Percentiles rank a stretch among this genome's conserved stretches.
phyloP scores from a whole-genome alignment of 2,888 invertebrate species.

The Hemaris fuciformis region DNA sequence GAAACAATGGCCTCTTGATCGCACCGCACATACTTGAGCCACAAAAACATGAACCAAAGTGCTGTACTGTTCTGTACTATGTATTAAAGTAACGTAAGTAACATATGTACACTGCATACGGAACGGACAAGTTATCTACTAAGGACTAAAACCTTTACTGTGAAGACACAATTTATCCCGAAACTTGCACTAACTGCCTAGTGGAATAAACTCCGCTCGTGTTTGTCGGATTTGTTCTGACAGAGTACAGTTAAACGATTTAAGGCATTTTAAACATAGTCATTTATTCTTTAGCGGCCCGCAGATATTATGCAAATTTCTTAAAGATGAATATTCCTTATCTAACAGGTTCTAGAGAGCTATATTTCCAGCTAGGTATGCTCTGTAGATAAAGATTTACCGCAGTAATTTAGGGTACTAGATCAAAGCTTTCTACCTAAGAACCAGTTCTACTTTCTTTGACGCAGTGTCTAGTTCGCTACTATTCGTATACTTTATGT shows the following conservation, averaged over 20 bases:
- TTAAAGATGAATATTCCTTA: too few relatives aligned
- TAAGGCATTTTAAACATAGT: not conserved
- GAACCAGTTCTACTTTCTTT: not conserved
- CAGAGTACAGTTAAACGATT: not conserved
- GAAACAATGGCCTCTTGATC: too few relatives aligned
- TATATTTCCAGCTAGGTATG: not conserved
- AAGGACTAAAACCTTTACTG: not conserved
- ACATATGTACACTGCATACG: too few relatives aligned
- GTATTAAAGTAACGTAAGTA: too few relatives aligned
- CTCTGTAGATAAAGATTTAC: not conserved
- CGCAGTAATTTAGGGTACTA: not conserved
- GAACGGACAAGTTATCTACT: not conserved
- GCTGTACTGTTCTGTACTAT: too few relatives aligned
- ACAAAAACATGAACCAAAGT: too few relatives aligned
- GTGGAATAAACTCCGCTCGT: not conserved
- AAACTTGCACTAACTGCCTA: not conserved
- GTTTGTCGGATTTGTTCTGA: not conserved
- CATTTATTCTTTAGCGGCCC: not conserved
- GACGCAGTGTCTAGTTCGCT: not conserved
- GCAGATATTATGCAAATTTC: too few relatives aligned
- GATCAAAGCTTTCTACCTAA: not conserved
- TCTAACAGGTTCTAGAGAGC: too few relatives aligned
- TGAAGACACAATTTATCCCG: not conserved
- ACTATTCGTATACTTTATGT: not conserved
- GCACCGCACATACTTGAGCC: too few relatives aligned